phyloP scores from a whole-genome alignment of 2,888 invertebrate genomes.

The Melolontha melolontha region DNA sequence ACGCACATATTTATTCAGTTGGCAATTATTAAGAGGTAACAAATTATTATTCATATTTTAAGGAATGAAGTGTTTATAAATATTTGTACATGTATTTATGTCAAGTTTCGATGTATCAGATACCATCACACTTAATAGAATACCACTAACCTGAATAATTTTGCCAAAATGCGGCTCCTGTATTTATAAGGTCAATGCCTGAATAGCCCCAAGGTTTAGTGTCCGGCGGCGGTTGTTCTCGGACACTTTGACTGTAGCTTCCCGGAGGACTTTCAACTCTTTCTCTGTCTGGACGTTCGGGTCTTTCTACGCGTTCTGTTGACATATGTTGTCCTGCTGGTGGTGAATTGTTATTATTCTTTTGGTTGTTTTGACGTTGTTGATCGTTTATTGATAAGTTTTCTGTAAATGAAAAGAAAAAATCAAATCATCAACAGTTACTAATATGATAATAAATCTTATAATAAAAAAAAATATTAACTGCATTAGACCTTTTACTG shows the following conservation, averaged over 20 bases:
- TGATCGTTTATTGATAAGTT: slow-evolving; percentile 55
- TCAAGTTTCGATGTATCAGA: too few species aligned
- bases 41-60: too few species aligned
- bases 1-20: too few species aligned
- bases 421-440: background rate
- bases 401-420: slow-evolving; percentile 52
- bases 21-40: too few species aligned
- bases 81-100: too few species aligned
- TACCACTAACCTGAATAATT: slow-evolving; percentile 85
- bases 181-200: slow-evolving; percentile 85
- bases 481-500: too few species aligned
- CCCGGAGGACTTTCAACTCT: slow-evolving; percentile 54
- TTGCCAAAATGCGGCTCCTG: slow-evolving; percentile 90
- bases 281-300: slow-evolving; percentile 51
- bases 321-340: slow-evolving; percentile 42
- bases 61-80: too few species aligned
- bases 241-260: slow-evolving; percentile 62
- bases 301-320: slow-evolving; percentile 43
- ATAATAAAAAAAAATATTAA: too few species aligned
- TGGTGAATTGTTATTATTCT: slow-evolving; percentile 54
- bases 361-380: slow-evolving; percentile 52
- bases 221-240: slow-evolving; percentile 66
- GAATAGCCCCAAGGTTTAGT: slow-evolving; percentile 76
- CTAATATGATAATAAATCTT: too few species aligned
- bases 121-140: too few species aligned